These are phyloP conservation scores for Chironomus tentans DNA, from an alignment of 2,888 invertebrate genomes.

Conservation along the genomic window DNA sequence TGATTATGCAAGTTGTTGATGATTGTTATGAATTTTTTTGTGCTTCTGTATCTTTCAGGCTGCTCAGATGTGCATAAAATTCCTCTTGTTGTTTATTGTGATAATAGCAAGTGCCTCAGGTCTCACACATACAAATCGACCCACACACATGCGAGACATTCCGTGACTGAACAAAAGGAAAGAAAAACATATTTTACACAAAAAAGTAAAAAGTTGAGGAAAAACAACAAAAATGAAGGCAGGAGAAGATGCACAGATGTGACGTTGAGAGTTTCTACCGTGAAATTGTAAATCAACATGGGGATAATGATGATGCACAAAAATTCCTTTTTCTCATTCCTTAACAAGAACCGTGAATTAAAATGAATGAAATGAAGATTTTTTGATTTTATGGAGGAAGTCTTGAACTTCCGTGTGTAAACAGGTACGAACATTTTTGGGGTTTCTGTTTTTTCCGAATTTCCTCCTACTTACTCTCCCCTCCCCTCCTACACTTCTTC, in stretches of 20 bases:
- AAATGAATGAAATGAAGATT: background rate
- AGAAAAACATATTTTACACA: background rate
- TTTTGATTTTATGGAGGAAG: background rate
- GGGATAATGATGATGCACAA: background rate
- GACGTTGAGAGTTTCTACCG: background rate
- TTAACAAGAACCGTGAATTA: background rate
- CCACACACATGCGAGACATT: background rate
- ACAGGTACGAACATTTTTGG: too few relatives aligned
- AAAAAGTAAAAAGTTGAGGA: too few relatives aligned
- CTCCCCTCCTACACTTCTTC: too few relatives aligned
- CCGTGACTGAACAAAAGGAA: background rate
- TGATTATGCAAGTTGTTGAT: background rate
- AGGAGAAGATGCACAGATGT: slow-evolving; percentile 8
- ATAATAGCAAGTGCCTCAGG: background rate
- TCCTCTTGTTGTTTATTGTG: background rate
- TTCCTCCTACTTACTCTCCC: too few relatives aligned
- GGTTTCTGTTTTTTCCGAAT: too few relatives aligned
- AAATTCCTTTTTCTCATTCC: background rate
- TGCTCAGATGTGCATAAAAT: background rate
- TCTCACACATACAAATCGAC: background rate
- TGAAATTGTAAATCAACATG: slow-evolving; percentile 10
- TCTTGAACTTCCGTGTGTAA: too few relatives aligned
- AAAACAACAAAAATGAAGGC: background rate
- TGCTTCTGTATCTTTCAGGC: background rate
- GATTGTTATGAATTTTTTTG: too few relatives aligned